Base-by-base conservation (phyloP, 2,888 invertebrate species). In the Prenolepis imparis region DNA sequence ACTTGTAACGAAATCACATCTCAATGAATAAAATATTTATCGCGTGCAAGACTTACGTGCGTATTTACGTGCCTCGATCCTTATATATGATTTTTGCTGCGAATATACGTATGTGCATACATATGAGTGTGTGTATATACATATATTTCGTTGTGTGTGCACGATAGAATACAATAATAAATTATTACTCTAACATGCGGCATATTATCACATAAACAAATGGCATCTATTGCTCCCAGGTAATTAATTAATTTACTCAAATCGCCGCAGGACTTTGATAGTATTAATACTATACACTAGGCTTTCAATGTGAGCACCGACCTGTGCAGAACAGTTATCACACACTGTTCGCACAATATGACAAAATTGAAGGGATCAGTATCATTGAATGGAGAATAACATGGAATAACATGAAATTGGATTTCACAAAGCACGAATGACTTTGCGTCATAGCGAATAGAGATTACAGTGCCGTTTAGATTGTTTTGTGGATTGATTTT, bases 221-320 rank as follows among this genome's bases (percentile, higher is more conserved):
- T 87, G 82, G 68, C 75, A 67, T 67, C 64, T 67, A 39, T 81
- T 78, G 86, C 70, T 83, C 67, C 55, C 64, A 66, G 80, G 52
- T 84, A 88, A 87, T 88, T 86, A 83, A 70, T 86, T 84, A 86
- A 88, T 88, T 88, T 86, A 86, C 80, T 84, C 57, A 80, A 80
- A 88, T 85, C 55, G 55, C 67, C 78, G 39, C 11, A 12, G 61
- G n/a, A 64, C 32, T 28, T 55, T n/a, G 66, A 59, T 21, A 61
- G 66, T 61, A 52, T 48, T 67, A 24, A 6, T 36, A 11, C 21
- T 44, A 28, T 28, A 24, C 32, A 44, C n/a, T 66, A 55, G 18
- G 18, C 15, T 28, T 3, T 59, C 48, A 59, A 36, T 44, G 36
- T 36, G 24, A 24, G 21, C 52, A 32, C 3, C 66, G n/a, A 39